Evolutionary conservation across 64 coral and sea anemone genomes (phyloP).

Genomic region (Dendronephthya gigantea): DNA sequence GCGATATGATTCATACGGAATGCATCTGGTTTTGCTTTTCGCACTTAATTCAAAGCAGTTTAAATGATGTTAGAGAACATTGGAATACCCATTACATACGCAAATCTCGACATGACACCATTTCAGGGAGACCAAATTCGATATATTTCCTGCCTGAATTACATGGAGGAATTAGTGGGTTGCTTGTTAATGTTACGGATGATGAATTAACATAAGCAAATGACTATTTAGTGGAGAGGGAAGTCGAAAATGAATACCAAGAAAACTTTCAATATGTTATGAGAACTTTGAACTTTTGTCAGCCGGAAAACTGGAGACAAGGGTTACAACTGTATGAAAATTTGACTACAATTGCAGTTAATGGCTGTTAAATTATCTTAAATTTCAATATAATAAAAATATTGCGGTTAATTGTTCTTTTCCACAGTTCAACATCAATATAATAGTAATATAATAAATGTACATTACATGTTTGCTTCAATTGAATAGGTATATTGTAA

Average conservation of each 20-base stretch:
- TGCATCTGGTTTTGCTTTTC: conserved; percentile 12
- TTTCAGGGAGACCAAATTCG: not conserved
- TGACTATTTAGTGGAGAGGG: not conserved
- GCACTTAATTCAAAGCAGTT: not conserved
- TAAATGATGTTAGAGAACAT: not conserved
- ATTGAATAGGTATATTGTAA: too few species aligned
- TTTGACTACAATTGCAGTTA: not conserved
- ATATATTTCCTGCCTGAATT: not conserved
- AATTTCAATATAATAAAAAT: too few species aligned
- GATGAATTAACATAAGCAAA: not conserved
- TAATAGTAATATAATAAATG: too few species aligned
- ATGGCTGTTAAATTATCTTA: too few species aligned
- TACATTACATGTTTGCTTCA: too few species aligned
- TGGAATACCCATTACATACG: conserved; percentile 12
- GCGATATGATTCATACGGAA: not conserved
- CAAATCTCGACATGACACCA: not conserved
- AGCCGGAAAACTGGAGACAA: not conserved
- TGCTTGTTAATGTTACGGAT: not conserved
- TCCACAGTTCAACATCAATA: too few species aligned
- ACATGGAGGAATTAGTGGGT: not conserved
- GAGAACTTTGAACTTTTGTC: not conserved
- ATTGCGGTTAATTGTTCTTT: too few species aligned
- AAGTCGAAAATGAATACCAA: not conserved
- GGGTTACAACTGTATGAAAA: not conserved
- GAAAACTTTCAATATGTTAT: not conserved